Base-by-base conservation (phyloP, 2,888 invertebrate species). In the Clanis bilineata region DNA sequence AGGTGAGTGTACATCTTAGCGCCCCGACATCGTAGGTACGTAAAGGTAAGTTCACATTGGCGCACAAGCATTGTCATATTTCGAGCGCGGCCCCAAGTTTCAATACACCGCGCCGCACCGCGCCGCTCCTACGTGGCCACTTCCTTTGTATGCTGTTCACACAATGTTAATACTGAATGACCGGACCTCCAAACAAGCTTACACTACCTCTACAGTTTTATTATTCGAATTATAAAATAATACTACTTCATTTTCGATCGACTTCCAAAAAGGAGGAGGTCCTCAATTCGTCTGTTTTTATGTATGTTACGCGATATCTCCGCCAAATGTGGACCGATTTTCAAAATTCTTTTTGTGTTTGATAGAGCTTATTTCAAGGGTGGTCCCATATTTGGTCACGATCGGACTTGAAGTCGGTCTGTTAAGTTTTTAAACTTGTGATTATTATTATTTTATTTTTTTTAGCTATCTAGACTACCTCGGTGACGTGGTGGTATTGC, bases 21-120 rank as follows among this genome's bases (percentile, higher is more conserved):
- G 57, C 71, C 62, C 75, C 74, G 39, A 68, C 73, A 67, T 69
- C 67, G 65, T n/a, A n/a, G n/a, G 70, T 77, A 75, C 73, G 76
- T 84, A 85, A 86, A 88, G 89, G 86, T 84, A 80, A 80, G 80
- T 79, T 83, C 86, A 83, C 87, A 83, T 82, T 65, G 83, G 78
- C 74, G 77, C 80, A 80, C 76, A 76, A 83, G 81, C 87, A 88
- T 88, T 88, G 89, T 89, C 88, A 88, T 88, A 88, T 84, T 88
- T 86, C 76, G 73, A 77, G 79, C 79, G 74, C 73, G 77, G 74
- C 79, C 74, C 73, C 77, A 75, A 82, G 78, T 82, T 84, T 86
- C 84, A 83, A 84, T 80, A 83, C 82, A 74, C 75, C 75, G 67
- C 74, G 78, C 77, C 79, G 83, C 82, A 74, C 75, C 75, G 83